A percentile compares a stretch with the other conserved stretches of the same genome.
Conservation (phyloP, 1,140 invertebrate species). For the Frieseomelitta varia region DNA sequence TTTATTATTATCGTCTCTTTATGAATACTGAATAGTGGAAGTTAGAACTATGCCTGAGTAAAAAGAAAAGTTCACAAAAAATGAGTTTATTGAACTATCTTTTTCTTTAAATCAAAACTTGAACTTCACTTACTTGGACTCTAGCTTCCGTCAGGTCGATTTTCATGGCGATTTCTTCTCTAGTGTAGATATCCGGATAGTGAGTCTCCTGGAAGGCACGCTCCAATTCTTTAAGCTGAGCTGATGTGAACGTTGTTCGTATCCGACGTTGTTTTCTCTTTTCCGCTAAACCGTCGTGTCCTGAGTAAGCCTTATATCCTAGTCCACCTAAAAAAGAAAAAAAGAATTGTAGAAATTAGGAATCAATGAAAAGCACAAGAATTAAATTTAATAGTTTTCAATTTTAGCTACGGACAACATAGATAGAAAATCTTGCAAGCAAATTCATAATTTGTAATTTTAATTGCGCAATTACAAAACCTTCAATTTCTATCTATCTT, state of each 20-base stretch:
- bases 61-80: too few species aligned
- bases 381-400: neutral
- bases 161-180: conserved; percentile 99
- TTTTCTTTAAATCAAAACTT: neutral
- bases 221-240: conserved; percentile 98
- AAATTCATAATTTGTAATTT: neutral
- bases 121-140: conserved; percentile 93
- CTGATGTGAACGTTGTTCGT: conserved; percentile 97
- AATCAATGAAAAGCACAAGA: neutral
- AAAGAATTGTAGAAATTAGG: neutral
- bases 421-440: neutral
- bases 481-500: neutral
- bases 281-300: conserved; percentile 92
- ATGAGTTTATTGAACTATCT: neutral
- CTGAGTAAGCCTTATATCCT: conserved; percentile 93
- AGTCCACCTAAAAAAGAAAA: conserved; percentile 86
- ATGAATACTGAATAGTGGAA: too few species aligned
- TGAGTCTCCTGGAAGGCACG: conserved; percentile 98
- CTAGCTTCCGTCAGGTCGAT: conserved; percentile 98
- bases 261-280: conserved; percentile 96
- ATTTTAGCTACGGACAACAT: neutral
- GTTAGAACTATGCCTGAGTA: too few species aligned
- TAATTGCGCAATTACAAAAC: neutral
- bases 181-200: conserved; percentile 99
- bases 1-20: neutral